Conservation (phyloP, 2,113 vertebrate species). For the Indicator indicator region DNA sequence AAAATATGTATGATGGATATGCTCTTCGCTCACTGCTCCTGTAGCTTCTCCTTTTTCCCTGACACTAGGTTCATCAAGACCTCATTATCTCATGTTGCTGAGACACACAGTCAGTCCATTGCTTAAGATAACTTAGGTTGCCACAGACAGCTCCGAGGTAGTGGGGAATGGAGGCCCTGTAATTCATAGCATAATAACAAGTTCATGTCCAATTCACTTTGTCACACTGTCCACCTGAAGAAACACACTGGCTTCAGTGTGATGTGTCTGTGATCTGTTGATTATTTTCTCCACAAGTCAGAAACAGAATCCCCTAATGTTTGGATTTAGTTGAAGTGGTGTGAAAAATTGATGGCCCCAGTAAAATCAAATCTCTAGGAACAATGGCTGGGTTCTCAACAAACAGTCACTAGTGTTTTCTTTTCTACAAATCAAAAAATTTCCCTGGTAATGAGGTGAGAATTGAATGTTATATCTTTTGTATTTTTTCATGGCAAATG, state of each 20-base stretch:
- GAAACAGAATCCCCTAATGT: not conserved
- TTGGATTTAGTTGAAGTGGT: not conserved
- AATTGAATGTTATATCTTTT: not conserved
- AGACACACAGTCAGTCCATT: not conserved
- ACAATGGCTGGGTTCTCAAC: not conserved
- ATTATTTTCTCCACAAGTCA: not conserved
- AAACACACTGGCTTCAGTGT: not conserved
- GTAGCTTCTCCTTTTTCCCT: not conserved
- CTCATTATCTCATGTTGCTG: not conserved
- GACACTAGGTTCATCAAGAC: not conserved
- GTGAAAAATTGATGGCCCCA: conserved; percentile 10
- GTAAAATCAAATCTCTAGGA: not conserved
- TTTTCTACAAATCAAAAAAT: not conserved
- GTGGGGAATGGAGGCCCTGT: not conserved
- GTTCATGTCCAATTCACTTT: not conserved
- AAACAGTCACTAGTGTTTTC: not conserved
- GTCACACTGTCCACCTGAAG: not conserved
- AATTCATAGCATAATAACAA: not conserved
- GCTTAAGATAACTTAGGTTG: not conserved
- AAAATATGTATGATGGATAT: not conserved
- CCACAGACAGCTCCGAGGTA: not conserved
- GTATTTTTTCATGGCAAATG: not conserved
- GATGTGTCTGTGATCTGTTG: not conserved
- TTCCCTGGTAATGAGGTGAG: not conserved
- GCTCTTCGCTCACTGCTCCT: not conserved